A percentile compares a stretch with the other conserved stretches of the same genome.
These are phyloP conservation scores for Coluber constrictor DNA, from an alignment of 2,797 vertebrate genomes.

Conservation along the genomic window DNA sequence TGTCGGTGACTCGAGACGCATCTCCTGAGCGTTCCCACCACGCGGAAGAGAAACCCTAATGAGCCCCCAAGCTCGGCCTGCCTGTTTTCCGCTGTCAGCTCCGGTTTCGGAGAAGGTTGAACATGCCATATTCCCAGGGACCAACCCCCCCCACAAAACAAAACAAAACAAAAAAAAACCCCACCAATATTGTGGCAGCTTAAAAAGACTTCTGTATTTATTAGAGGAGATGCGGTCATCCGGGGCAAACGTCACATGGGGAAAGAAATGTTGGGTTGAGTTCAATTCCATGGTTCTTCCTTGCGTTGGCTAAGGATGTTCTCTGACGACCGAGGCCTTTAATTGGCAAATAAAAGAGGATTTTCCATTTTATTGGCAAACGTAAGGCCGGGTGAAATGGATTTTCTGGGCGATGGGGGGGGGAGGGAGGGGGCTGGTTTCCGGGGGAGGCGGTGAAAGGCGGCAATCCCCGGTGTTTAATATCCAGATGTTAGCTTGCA, in stretches of 20 bases:
- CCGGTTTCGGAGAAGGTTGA: neutral
- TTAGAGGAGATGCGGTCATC: neutral
- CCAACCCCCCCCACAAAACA: no score
- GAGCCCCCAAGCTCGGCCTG: neutral
- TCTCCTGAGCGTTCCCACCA: neutral
- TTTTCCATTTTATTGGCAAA: constrained; percentile 10
- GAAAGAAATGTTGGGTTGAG: neutral
- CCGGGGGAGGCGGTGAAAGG: constrained; percentile 51
- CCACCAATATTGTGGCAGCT: neutral
- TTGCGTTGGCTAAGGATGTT: neutral
- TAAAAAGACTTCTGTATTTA: neutral
- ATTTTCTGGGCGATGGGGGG: neutral
- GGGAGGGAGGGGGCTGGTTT: neutral
- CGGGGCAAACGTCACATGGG: neutral
- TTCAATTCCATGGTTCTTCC: neutral
- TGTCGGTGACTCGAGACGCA: neutral
- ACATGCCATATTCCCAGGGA: neutral
- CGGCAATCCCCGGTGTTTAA: constrained; percentile 72
- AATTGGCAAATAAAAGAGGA: neutral
- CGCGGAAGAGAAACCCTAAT: neutral
- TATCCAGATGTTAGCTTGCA: constrained; percentile 80
- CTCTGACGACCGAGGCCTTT: neutral
- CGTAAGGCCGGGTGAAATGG: neutral
- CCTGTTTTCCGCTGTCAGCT: neutral
- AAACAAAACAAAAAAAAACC: no score